A percentile compares a stretch with the other conserved stretches of the same genome.
Conservation (phyloP, 2,113 vertebrate species). For the Fulmarus glacialis region DNA sequence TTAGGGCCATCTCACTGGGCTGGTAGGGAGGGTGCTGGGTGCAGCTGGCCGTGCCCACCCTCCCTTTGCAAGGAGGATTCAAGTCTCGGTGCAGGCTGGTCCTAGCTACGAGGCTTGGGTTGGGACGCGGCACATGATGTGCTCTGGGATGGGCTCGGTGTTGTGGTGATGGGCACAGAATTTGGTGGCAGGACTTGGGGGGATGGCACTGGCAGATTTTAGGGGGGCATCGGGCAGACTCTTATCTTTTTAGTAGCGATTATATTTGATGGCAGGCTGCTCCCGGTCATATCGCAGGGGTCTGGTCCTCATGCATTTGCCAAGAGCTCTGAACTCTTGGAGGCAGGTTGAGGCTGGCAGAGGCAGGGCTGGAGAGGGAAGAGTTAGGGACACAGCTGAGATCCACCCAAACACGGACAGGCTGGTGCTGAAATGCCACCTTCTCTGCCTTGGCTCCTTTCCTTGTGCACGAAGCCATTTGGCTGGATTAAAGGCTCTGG, state of each 20-base stretch:
- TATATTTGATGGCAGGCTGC: not conserved
- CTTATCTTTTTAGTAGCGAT: rapidly evolving
- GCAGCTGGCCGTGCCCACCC: not conserved
- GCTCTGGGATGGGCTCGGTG: not conserved
- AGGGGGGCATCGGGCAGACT: rapidly evolving
- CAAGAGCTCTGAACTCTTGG: not conserved
- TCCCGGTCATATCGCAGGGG: rapidly evolving
- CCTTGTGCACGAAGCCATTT: not conserved
- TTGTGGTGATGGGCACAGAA: not conserved
- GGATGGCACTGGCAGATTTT: not conserved
- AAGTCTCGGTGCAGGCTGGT: not conserved
- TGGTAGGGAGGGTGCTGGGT: not conserved
- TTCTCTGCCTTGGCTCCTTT: not conserved
- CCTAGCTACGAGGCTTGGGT: not conserved
- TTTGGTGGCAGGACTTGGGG: not conserved
- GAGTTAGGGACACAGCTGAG: not conserved
- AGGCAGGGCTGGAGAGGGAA: not conserved
- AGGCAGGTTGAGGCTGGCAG: not conserved
- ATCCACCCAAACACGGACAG: rapidly evolving
- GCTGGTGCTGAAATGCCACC: not conserved
- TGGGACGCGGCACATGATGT: rapidly evolving
- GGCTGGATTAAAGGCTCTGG: not conserved
- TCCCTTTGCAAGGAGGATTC: rapidly evolving
- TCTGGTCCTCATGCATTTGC: not conserved
- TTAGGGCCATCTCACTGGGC: not conserved